Evolutionary conservation across 2,113 vertebrate species (phyloP).

Genomic region (Neoarius graeffei): DNA sequence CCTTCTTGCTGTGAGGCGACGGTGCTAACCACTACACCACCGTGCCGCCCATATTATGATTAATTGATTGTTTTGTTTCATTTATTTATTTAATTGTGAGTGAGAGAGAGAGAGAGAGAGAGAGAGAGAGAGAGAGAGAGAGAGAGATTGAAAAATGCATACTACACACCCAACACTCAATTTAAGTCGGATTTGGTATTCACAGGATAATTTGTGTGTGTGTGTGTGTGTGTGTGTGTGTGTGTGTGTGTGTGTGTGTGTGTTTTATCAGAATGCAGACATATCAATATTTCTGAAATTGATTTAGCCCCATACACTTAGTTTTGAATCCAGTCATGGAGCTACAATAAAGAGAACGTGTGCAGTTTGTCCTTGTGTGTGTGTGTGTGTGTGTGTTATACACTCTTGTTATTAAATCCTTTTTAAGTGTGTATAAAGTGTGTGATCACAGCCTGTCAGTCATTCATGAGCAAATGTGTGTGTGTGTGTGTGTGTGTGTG

Average conservation of each 20-base stretch:
- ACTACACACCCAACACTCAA: too few species aligned
- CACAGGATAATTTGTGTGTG: neutral
- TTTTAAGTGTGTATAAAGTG: too few species aligned
- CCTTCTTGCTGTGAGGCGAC: too few species aligned
- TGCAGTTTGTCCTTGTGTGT: neutral
- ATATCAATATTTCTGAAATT: neutral
- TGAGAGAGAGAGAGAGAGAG: too few species aligned
- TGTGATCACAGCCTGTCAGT: too few species aligned
- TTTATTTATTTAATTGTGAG: too few species aligned
- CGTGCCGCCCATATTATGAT: too few species aligned
- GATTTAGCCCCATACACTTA: neutral
- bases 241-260: conserved; percentile 5
- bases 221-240: conserved; percentile 12
- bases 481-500: neutral
- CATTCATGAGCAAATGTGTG: neutral
- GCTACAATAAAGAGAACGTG: neutral
- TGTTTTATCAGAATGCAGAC: neutral
- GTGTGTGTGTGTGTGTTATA: neutral
- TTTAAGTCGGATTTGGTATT: too few species aligned
- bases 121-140: too few species aligned
- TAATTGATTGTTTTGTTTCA: too few species aligned
- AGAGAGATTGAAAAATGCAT: too few species aligned
- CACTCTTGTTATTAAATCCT: neutral
- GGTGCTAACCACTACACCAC: too few species aligned
- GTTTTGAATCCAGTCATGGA: neutral